A percentile compares a stretch with the other conserved stretches of the same genome.
Conservation (phyloP, 1,140 invertebrate genomes). For the Fragariocoptes setiger region DNA sequence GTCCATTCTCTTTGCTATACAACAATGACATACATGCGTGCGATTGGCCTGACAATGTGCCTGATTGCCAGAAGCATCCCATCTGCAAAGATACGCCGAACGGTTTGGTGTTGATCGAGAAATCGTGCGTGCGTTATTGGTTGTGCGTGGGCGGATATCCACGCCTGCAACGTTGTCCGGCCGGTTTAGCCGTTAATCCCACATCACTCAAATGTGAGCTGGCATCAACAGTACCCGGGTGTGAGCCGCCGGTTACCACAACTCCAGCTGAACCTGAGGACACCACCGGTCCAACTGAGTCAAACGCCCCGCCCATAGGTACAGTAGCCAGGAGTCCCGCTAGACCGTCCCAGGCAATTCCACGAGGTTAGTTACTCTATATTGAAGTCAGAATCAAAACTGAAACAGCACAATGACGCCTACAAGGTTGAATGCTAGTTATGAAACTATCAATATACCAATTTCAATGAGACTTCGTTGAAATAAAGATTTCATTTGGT, state of each 20-base stretch:
- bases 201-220: conserved; percentile 36
- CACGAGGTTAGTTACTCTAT: too few species aligned
- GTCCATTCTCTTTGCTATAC: conserved; percentile 59
- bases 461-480: too few species aligned
- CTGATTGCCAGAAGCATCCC: conserved; percentile 70
- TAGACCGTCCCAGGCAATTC: too few species aligned
- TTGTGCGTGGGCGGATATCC: conserved; percentile 66
- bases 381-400: too few species aligned
- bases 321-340: too few species aligned
- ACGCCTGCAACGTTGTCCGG: conserved; percentile 51
- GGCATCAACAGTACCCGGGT: conserved; percentile 12
- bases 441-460: too few species aligned
- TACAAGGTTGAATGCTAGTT: too few species aligned
- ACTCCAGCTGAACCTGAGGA: not conserved
- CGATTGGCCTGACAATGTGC: conserved; percentile 70
- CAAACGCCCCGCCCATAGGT: too few species aligned
- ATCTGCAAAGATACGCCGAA: conserved; percentile 56
- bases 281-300: too few species aligned
- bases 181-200: conserved; percentile 60
- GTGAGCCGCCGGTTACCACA: not conserved
- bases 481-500: too few species aligned
- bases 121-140: conserved; percentile 67
- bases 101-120: conserved; percentile 31
- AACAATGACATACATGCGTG: conserved; percentile 61
- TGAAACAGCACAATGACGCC: too few species aligned